These are phyloP conservation scores for Synergus japonicus DNA, from an alignment of 2,888 invertebrate genomes.

Conservation along the genomic window DNA sequence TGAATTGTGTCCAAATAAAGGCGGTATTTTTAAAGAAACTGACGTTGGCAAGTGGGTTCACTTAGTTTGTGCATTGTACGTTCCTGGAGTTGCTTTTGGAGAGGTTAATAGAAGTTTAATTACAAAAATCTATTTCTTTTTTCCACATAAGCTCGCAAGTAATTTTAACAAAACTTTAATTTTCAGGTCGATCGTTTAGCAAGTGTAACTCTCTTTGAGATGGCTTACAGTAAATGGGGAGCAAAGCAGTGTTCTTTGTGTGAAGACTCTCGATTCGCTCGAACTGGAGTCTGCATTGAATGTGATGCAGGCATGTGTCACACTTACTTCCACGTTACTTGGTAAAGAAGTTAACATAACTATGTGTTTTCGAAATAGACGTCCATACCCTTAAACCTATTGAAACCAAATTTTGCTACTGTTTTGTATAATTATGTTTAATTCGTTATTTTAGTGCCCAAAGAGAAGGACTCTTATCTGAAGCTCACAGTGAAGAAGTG, in stretches of 20 bases:
- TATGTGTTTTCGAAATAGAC: not conserved
- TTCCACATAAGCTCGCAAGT: not conserved
- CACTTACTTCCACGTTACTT: slow-evolving; percentile 98
- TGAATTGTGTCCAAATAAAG: slow-evolving; percentile 96
- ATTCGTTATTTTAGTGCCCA: slow-evolving; percentile 85
- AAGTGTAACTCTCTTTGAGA: slow-evolving; percentile 96
- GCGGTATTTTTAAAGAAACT: slow-evolving; percentile 96
- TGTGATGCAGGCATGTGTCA: slow-evolving; percentile 99
- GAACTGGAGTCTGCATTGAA: slow-evolving; percentile 96
- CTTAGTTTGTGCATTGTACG: slow-evolving; percentile 97
- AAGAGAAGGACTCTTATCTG: slow-evolving; percentile 93
- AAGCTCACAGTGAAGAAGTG: slow-evolving; percentile 93
- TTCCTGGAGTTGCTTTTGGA: slow-evolving; percentile 97
- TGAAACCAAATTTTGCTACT: not conserved
- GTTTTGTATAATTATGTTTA: not conserved
- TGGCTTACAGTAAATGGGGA: slow-evolving; percentile 98
- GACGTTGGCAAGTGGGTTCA: slow-evolving; percentile 99
- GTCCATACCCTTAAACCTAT: not conserved
- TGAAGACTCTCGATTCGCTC: slow-evolving; percentile 89
- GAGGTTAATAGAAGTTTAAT: slow-evolving; percentile 81
- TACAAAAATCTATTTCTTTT: not conserved
- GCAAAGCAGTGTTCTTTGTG: slow-evolving; percentile 94
- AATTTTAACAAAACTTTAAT: slow-evolving; percentile 4
- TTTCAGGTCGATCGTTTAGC: slow-evolving; percentile 88
- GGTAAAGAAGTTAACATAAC: slow-evolving; percentile 79